phyloP scores from a whole-genome alignment of 2,888 invertebrate species.

The Cosmorhoe ocellata region DNA sequence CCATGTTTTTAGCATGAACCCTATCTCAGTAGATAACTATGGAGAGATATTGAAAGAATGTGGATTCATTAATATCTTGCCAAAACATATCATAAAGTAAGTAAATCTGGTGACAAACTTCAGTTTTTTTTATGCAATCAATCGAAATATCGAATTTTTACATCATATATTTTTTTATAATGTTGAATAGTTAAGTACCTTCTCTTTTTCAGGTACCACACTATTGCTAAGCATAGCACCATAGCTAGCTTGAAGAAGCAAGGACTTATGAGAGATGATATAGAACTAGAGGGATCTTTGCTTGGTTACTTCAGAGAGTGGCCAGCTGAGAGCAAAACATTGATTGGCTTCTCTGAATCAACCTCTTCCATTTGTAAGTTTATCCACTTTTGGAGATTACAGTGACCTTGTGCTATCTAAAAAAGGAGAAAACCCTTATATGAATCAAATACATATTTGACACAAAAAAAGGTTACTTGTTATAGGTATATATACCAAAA shows the following conservation, averaged over 20 bases:
- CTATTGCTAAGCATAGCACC: constrained; percentile 60
- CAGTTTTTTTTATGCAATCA: too few species aligned
- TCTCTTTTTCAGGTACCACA: constrained; percentile 60
- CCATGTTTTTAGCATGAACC: constrained; percentile 81
- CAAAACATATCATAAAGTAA: constrained; percentile 70
- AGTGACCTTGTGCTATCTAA: background rate
- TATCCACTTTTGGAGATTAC: too few species aligned
- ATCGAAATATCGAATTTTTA: too few species aligned
- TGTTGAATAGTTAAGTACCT: too few species aligned
- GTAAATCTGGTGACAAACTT: constrained; percentile 1
- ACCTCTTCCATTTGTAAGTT: constrained; percentile 64
- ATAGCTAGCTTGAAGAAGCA: constrained; percentile 61
- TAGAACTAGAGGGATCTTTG: constrained; percentile 58
- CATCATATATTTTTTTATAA: too few species aligned
- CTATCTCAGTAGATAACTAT: constrained; percentile 83
- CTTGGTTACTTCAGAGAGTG: constrained; percentile 56
- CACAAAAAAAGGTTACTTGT: too few species aligned
- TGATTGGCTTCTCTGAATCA: constrained; percentile 52
- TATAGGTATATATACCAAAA: too few species aligned
- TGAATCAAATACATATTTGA: too few species aligned
- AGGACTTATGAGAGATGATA: constrained; percentile 51
- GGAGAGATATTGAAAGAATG: constrained; percentile 84
- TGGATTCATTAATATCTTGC: constrained; percentile 73
- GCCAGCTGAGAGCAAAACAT: constrained; percentile 51
- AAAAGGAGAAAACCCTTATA: too few species aligned